Evolutionary conservation across 2,888 invertebrate genomes (phyloP).

Genomic region (Catocala nupta): DNA sequence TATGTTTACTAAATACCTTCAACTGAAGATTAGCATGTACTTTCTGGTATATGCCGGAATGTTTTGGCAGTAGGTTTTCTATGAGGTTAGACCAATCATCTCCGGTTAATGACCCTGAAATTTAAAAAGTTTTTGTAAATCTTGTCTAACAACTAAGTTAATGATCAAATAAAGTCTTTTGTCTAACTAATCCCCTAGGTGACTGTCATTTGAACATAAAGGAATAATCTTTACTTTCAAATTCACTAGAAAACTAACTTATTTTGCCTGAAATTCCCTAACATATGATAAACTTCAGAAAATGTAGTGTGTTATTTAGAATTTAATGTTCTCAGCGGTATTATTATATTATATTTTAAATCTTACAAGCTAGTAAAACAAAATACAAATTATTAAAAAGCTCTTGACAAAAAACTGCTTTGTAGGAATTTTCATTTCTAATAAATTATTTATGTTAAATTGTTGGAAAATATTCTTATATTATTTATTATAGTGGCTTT

Average conservation of each 20-base stretch:
- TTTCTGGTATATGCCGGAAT: constrained; percentile 80
- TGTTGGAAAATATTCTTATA: background rate
- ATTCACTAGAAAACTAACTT: background rate
- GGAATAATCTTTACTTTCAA: background rate
- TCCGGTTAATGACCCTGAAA: constrained; percentile 86
- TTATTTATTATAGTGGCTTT: background rate
- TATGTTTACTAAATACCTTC: constrained; percentile 62
- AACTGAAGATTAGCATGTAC: constrained; percentile 79
- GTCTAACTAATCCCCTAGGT: too few relatives aligned
- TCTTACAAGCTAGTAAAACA: too few relatives aligned
- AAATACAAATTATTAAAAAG: background rate
- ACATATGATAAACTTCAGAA: background rate
- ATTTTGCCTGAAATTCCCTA: background rate
- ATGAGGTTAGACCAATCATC: constrained; percentile 88
- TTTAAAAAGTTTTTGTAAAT: background rate
- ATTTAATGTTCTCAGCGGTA: too few relatives aligned
- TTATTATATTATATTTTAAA: too few relatives aligned
- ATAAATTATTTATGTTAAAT: background rate
- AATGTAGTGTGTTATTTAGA: background rate
- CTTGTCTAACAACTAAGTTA: too few relatives aligned
- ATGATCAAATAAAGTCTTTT: too few relatives aligned
- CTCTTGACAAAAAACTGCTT: background rate
- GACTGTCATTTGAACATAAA: background rate
- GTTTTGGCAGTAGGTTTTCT: constrained; percentile 85
- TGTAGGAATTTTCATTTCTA: background rate